Evolutionary conservation across 2,113 vertebrate genomes (phyloP).

Genomic region (Salminus brasiliensis): DNA sequence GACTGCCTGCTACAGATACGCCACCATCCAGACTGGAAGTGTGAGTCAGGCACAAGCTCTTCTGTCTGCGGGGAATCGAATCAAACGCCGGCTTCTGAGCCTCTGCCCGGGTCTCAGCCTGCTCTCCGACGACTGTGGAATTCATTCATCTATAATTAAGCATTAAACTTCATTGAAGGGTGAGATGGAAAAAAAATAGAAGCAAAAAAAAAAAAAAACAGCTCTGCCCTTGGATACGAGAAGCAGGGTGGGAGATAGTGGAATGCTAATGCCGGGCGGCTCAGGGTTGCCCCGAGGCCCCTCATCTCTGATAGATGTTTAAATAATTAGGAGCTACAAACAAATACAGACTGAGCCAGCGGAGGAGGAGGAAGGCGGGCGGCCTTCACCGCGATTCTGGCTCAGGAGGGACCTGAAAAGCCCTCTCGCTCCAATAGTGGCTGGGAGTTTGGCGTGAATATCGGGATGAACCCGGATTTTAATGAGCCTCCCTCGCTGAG

Average conservation of each 20-base stretch:
- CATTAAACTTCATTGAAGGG: constrained; percentile 55
- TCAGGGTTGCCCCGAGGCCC: constrained; percentile 23
- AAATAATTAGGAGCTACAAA: constrained; percentile 60
- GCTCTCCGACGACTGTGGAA: constrained; percentile 38
- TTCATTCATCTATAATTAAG: constrained; percentile 62
- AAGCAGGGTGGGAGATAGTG: constrained; percentile 3
- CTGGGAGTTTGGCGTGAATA: constrained; percentile 2
- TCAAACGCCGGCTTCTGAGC: constrained; percentile 40
- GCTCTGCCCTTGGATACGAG: constrained; percentile 49
- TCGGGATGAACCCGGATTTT: constrained; percentile 27
- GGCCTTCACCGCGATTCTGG: constrained; percentile 9
- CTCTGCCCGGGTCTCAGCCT: constrained; percentile 35
- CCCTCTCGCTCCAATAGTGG: neutral
- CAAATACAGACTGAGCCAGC: constrained; percentile 38
- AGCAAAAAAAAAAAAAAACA: constrained; percentile 30
- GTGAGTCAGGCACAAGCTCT: constrained; percentile 7
- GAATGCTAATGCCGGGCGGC: constrained; percentile 41
- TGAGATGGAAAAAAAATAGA: constrained; percentile 22
- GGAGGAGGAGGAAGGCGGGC: neutral
- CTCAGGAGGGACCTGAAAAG: neutral
- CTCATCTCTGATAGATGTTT: constrained; percentile 48
- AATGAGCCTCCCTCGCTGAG: constrained; percentile 40
- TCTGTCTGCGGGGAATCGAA: constrained; percentile 35
- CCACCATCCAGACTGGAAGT: constrained; percentile 22
- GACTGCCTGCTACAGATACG: constrained; percentile 12